Evolutionary conservation across 1,140 invertebrate species (phyloP).

Genomic region (Anoplolepis gracilipes): DNA sequence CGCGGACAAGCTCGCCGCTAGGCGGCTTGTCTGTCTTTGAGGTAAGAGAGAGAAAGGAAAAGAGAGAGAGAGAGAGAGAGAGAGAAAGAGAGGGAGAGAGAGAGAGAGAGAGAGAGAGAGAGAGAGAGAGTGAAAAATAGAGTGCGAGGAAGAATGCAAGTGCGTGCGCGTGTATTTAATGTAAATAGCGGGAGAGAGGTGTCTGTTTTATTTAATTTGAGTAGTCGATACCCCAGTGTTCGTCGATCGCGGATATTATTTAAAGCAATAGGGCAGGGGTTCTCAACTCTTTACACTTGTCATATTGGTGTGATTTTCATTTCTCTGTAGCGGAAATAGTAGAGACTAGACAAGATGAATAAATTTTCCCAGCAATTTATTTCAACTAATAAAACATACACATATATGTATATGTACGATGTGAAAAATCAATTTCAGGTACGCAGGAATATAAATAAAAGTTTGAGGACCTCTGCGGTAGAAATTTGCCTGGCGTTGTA

Average conservation of each 20-base stretch:
- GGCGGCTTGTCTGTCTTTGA: conserved; percentile 19
- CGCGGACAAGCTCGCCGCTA: background rate
- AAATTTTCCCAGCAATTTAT: background rate
- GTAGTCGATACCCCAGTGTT: conserved; percentile 81
- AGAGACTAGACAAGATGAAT: conserved; percentile 18
- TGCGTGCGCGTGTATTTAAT: conserved; percentile 82
- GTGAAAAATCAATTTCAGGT: no score
- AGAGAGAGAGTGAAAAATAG: conserved; percentile 9
- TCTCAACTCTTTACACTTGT: conserved; percentile 18
- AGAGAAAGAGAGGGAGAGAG: no score
- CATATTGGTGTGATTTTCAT: background rate
- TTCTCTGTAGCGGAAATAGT: background rate
- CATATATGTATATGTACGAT: background rate
- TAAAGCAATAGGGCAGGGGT: conserved; percentile 81
- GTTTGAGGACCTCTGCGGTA: conserved; percentile 47
- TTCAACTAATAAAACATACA: background rate
- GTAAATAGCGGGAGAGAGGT: conserved; percentile 82
- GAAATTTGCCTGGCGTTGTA: conserved; percentile 77
- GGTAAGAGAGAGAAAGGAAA: conserved; percentile 4
- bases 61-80: no score
- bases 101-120: background rate
- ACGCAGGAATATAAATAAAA: background rate
- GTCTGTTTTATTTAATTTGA: conserved; percentile 82
- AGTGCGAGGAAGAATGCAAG: background rate
- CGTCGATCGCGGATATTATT: conserved; percentile 80